A percentile compares a stretch with the other conserved stretches of the same genome.
phyloP scores from a whole-genome alignment of 2,113 vertebrate genomes.

The Brachypteracias leptosomus region DNA sequence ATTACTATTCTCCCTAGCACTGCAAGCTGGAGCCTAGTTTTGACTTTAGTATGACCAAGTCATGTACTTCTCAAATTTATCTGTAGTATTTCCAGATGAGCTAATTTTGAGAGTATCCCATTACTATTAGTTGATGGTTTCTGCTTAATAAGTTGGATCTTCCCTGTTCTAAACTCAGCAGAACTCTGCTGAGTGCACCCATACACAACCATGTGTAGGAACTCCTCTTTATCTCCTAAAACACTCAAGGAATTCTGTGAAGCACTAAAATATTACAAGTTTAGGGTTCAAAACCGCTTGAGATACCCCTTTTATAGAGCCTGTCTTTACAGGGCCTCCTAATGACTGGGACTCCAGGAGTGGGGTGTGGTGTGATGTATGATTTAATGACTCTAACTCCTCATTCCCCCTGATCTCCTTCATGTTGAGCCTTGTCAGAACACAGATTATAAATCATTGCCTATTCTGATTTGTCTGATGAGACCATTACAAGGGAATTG shows the following conservation, averaged over 20 bases:
- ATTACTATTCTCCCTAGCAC: rapidly evolving
- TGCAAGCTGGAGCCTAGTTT: neutral
- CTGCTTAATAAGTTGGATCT: neutral
- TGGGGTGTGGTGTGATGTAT: neutral
- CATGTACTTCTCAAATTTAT: neutral
- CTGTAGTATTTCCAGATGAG: neutral
- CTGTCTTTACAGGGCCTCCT: neutral
- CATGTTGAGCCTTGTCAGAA: neutral
- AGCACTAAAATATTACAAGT: neutral
- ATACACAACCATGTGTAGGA: neutral
- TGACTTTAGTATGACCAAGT: neutral
- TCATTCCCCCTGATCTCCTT: neutral
- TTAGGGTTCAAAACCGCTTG: neutral
- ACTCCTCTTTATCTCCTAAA: neutral
- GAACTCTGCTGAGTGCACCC: neutral
- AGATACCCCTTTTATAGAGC: neutral
- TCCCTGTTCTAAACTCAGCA: neutral
- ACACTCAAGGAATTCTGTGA: neutral
- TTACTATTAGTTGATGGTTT: neutral
- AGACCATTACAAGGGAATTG: neutral
- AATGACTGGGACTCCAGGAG: neutral
- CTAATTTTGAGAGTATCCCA: neutral
- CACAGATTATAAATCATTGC: neutral
- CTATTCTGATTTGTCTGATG: neutral
- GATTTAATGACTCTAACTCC: neutral